Evolutionary conservation across 2,888 invertebrate species (phyloP).

Genomic region (Baronia brevicornis): DNA sequence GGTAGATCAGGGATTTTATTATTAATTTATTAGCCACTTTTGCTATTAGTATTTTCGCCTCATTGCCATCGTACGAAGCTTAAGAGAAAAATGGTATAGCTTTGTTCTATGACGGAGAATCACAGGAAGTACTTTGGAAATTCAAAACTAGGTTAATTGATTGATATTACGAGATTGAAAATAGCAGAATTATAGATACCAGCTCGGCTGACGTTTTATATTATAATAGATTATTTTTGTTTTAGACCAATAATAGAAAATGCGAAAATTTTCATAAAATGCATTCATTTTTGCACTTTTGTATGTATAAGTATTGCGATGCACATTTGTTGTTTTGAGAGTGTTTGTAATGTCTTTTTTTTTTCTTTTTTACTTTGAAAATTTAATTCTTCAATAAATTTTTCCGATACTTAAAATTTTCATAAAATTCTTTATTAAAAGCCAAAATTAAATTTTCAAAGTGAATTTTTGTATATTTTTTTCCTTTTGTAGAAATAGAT

Average conservation of each 20-base stretch:
- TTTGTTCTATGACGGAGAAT: no score
- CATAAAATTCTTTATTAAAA: slow-evolving; percentile 21
- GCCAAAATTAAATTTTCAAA: slow-evolving; percentile 17
- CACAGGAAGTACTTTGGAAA: no score
- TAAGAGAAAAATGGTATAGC: no score
- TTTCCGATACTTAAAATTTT: slow-evolving; percentile 22
- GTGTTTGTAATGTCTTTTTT: slow-evolving; percentile 29
- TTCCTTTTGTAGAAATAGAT: slow-evolving; percentile 36
- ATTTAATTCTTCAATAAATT: slow-evolving; percentile 16
- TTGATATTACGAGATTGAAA: no score
- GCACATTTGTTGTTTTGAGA: slow-evolving; percentile 43
- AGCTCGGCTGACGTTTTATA: slow-evolving; percentile 5
- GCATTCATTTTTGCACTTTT: slow-evolving; percentile 29
- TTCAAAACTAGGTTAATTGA: no score
- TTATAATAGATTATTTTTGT: slow-evolving; percentile 17
- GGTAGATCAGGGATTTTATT: no score
- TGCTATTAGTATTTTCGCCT: no score
- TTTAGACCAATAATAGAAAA: no score
- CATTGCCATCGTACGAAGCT: no score
- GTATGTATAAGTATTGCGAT: slow-evolving; percentile 49
- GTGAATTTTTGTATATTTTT: slow-evolving; percentile 18
- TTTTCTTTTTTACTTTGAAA: slow-evolving; percentile 29
- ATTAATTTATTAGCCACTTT: no score
- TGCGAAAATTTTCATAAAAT: slow-evolving; percentile 16
- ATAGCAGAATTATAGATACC: no score